Percentiles rank a stretch among this genome's conserved stretches.
Conservation (phyloP, 37 sponge, comb jelly and placozoan genomes). For the Bolinopsis microptera region DNA sequence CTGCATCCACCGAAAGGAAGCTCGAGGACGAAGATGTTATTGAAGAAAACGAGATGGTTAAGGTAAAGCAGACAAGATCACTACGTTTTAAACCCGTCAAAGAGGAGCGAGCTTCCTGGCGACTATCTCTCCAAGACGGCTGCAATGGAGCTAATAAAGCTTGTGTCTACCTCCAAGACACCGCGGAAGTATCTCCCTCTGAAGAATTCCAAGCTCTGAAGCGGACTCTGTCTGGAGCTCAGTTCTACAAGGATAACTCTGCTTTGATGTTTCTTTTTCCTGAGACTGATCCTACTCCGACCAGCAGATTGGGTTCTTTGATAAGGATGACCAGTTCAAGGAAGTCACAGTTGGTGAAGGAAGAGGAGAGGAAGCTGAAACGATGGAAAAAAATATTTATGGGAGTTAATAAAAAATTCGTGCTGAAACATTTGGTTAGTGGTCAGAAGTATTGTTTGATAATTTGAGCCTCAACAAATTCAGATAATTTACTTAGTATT, state of each 20-base stretch:
- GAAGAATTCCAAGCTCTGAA: not conserved
- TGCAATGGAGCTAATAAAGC: not conserved
- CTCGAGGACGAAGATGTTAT: not conserved
- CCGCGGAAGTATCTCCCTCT: not conserved
- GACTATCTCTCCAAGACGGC: not conserved
- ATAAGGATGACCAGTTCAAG: not conserved
- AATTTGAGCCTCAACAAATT: too few relatives aligned
- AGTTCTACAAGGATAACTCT: conserved; percentile 34
- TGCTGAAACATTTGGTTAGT: conserved; percentile 28
- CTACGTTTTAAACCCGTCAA: not conserved
- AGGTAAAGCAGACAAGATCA: not conserved
- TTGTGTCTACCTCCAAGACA: not conserved
- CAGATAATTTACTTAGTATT: too few relatives aligned
- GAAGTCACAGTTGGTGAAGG: not conserved
- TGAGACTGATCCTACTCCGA: not conserved
- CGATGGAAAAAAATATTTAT: not conserved
- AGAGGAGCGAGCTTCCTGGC: not conserved
- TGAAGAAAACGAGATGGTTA: not conserved
- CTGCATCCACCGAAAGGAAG: not conserved
- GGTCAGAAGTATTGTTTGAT: too few relatives aligned
- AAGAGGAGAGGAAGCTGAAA: conserved; percentile 2
- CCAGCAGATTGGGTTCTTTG: conserved; percentile 20
- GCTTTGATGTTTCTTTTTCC: conserved; percentile 2
- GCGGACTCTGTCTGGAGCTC: not conserved
- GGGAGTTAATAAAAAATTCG: conserved; percentile 33